phyloP scores from a whole-genome alignment of 2,888 invertebrate genomes.

The Brenthis ino region DNA sequence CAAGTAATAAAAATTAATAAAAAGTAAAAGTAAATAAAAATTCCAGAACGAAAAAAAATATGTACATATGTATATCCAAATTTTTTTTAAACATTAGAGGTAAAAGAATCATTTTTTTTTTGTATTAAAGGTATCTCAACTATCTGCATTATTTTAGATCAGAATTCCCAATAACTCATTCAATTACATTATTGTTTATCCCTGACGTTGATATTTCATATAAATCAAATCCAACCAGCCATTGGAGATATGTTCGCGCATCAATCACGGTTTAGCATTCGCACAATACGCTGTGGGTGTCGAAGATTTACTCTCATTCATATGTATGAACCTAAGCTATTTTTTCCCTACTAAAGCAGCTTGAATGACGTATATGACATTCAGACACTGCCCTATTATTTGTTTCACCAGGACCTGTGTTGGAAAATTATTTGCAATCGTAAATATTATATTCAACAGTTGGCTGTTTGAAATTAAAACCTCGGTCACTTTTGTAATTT shows the following conservation, averaged over 20 bases:
- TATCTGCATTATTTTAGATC: too few species aligned
- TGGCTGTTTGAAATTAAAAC: conserved; percentile 14
- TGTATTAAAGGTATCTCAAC: too few species aligned
- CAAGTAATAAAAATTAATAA: too few species aligned
- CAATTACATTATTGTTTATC: conserved; percentile 3
- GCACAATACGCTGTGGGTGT: conserved; percentile 64
- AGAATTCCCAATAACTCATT: conserved; percentile 5
- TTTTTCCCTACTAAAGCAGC: conserved; percentile 69
- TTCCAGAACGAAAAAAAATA: too few species aligned
- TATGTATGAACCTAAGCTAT: conserved; percentile 69
- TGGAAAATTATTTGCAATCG: conserved; percentile 14
- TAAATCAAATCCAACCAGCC: conserved; percentile 18
- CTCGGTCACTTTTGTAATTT: conserved; percentile 19
- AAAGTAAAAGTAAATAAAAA: too few species aligned
- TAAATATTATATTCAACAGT: conserved; percentile 13
- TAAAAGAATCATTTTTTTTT: too few species aligned
- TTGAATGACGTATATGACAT: conserved; percentile 62
- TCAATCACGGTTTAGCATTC: conserved; percentile 21
- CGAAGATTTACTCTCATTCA: conserved; percentile 75
- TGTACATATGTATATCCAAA: too few species aligned
- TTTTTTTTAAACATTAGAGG: too few species aligned
- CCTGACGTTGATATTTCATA: conserved; percentile 4
- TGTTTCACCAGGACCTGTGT: conserved; percentile 17
- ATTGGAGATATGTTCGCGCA: conserved; percentile 16
- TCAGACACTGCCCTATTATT: conserved; percentile 49